phyloP scores from a whole-genome alignment of 2,888 invertebrate genomes.

The Kuschelorhynchus macadamiae region DNA sequence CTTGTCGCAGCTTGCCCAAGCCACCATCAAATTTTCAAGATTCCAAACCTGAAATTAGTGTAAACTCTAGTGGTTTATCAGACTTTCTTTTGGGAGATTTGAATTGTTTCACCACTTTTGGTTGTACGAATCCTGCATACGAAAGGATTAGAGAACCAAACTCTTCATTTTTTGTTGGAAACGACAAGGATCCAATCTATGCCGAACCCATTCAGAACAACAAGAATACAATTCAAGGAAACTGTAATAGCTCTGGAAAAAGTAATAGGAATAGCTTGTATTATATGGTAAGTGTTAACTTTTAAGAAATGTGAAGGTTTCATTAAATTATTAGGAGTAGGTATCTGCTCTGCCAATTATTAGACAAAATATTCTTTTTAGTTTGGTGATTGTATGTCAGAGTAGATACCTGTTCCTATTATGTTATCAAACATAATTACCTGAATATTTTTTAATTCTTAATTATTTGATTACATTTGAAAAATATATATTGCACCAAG shows the following conservation, averaged over 20 bases:
- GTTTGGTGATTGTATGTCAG: no score
- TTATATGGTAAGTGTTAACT: slow-evolving; percentile 68
- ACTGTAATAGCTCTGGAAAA: not conserved
- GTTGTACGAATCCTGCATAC: slow-evolving; percentile 63
- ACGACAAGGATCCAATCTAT: slow-evolving; percentile 73
- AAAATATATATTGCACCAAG: no score
- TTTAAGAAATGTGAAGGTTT: no score
- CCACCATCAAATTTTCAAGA: slow-evolving; percentile 6
- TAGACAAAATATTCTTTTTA: no score
- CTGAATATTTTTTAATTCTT: no score
- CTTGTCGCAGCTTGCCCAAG: slow-evolving; percentile 40
- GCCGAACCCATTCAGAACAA: slow-evolving; percentile 74
- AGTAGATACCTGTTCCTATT: no score
- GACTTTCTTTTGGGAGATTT: slow-evolving; percentile 57
- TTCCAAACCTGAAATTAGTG: not conserved
- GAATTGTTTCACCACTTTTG: slow-evolving; percentile 66
- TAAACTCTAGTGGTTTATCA: slow-evolving; percentile 12
- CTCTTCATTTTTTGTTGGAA: slow-evolving; percentile 64
- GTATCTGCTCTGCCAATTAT: no score
- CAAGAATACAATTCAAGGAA: slow-evolving; percentile 25
- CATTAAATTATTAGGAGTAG: no score
- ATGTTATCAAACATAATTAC: no score
- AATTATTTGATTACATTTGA: no score
- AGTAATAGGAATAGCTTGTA: slow-evolving; percentile 65
- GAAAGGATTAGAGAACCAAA: slow-evolving; percentile 62